A percentile compares a stretch with the other conserved stretches of the same genome.
These are phyloP conservation scores for Alosa alosa DNA, from an alignment of 2,113 vertebrate species.

Conservation along the genomic window DNA sequence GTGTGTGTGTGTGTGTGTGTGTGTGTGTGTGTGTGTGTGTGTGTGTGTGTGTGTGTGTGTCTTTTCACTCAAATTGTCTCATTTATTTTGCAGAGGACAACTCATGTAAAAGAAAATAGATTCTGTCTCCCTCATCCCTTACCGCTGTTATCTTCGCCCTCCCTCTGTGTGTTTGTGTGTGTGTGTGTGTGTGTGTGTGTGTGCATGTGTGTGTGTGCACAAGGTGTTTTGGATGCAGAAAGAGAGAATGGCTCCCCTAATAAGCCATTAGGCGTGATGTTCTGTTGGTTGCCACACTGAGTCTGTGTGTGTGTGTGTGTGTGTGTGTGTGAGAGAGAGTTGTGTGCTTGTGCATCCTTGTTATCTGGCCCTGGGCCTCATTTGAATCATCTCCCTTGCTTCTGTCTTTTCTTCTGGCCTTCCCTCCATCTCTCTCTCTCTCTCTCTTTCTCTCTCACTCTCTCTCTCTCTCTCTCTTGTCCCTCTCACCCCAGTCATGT, in stretches of 20 bases:
- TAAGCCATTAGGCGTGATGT: constrained; percentile 37
- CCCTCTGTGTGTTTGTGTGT: neutral
- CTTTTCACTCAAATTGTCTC: constrained; percentile 1
- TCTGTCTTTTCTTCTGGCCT: neutral
- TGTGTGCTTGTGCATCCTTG: neutral
- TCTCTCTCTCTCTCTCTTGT: neutral
- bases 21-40: neutral
- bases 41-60: neutral
- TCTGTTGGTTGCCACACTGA: constrained; percentile 23
- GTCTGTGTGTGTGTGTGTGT: constrained; percentile 19
- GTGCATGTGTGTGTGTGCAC: neutral
- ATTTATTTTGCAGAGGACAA: constrained; percentile 4
- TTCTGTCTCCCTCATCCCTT: neutral
- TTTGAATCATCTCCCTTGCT: neutral
- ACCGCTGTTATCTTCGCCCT: neutral
- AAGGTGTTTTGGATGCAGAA: neutral
- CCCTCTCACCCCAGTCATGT: no score
- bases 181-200: neutral
- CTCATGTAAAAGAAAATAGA: constrained; percentile 14
- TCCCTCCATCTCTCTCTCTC: neutral
- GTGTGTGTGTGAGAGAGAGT: neutral
- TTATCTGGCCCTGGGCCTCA: neutral
- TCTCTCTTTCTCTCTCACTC: neutral
- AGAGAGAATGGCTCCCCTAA: constrained; percentile 22
- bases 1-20: neutral